A percentile compares a stretch with the other conserved stretches of the same genome.
Conservation (phyloP, 2,113 vertebrate species). For the Ascaphus truei region DNA sequence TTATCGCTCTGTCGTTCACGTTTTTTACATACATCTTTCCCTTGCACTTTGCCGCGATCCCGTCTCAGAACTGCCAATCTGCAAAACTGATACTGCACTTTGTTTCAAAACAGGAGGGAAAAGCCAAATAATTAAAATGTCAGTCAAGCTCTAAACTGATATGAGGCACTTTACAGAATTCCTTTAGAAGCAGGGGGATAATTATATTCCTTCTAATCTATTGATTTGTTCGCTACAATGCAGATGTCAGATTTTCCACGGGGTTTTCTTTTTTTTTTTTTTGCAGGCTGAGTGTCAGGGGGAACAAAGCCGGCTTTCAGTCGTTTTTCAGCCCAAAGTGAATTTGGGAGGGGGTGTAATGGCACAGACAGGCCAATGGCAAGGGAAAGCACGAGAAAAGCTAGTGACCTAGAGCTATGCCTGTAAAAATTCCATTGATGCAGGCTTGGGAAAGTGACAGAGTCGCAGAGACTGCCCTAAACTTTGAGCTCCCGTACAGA, state of each 20-base stretch:
- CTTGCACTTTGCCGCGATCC: neutral
- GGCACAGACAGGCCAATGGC: conserved; percentile 21
- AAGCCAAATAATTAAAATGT: conserved; percentile 17
- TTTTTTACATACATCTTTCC: neutral
- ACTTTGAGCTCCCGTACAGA: neutral
- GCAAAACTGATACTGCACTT: neutral
- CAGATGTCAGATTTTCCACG: conserved; percentile 39
- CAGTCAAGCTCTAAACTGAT: conserved; percentile 15
- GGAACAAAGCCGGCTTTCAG: conserved; percentile 40
- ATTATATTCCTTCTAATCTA: conserved; percentile 36
- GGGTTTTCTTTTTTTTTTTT: neutral
- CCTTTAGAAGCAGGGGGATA: conserved; percentile 23
- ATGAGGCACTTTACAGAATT: conserved; percentile 24
- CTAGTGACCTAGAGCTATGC: conserved; percentile 32
- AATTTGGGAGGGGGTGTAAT: conserved; percentile 24
- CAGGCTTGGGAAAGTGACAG: conserved; percentile 23
- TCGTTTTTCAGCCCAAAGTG: conserved; percentile 31
- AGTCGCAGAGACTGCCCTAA: neutral
- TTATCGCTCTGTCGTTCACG: too few relatives aligned
- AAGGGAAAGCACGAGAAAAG: neutral
- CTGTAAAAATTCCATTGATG: conserved; percentile 32
- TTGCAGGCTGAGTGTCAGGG: conserved; percentile 11
- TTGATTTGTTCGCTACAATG: conserved; percentile 34
- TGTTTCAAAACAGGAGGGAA: conserved; percentile 1
- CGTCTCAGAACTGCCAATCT: neutral